A percentile compares a stretch with the other conserved stretches of the same genome.
phyloP scores from a whole-genome alignment of 1,140 invertebrate genomes.

The Zophobas atratus region DNA sequence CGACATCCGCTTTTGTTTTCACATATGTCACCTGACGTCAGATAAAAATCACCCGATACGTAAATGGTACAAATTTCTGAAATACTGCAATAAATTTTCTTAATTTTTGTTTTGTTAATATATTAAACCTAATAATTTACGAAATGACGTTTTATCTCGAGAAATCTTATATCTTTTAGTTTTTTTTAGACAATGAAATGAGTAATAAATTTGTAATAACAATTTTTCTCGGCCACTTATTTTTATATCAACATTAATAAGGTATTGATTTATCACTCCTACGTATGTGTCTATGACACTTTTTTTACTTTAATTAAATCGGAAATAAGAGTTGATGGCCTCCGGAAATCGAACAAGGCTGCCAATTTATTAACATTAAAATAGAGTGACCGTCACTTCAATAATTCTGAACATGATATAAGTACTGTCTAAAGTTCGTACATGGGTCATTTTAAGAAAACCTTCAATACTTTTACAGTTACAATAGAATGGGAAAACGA shows the following conservation, averaged over 20 bases:
- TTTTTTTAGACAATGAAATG: too few species aligned
- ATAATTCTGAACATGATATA: slow-evolving; percentile 30
- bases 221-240: not conserved
- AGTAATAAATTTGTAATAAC: too few species aligned
- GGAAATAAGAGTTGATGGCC: slow-evolving; percentile 60
- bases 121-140: too few species aligned
- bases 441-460: slow-evolving; percentile 4
- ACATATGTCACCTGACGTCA: too few species aligned
- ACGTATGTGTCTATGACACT: slow-evolving; percentile 13
- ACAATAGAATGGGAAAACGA: not conserved
- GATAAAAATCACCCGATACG: too few species aligned
- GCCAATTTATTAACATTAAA: slow-evolving; percentile 41
- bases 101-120: too few species aligned
- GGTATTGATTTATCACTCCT: slow-evolving; percentile 14
- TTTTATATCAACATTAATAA: not conserved
- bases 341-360: slow-evolving; percentile 61
- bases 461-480: slow-evolving; percentile 14
- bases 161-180: too few species aligned
- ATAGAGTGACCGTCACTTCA: slow-evolving; percentile 47
- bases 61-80: too few species aligned
- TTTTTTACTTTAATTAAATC: slow-evolving; percentile 60
- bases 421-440: slow-evolving; percentile 24
- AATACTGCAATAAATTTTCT: too few species aligned
- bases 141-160: too few species aligned
- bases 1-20: too few species aligned